Percentiles rank a stretch among this genome's conserved stretches.
Conservation (phyloP, 2,797 vertebrate species). For the Trachurus trachurus region DNA sequence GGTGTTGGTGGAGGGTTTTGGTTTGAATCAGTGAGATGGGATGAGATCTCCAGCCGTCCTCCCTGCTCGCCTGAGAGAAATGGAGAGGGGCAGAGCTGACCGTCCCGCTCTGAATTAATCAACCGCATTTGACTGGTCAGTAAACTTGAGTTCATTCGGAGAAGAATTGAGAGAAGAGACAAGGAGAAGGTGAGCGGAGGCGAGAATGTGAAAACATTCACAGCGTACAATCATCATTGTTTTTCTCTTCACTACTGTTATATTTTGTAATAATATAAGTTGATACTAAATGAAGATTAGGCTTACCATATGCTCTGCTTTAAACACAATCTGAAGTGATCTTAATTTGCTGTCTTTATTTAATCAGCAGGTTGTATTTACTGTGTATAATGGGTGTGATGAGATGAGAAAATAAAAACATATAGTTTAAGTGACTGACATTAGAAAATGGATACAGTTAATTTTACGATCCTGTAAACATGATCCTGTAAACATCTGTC, state of each 20-base stretch:
- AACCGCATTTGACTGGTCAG: constrained; percentile 68
- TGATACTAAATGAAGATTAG: neutral
- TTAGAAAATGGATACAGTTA: neutral
- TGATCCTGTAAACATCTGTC: neutral
- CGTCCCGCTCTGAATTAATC: constrained; percentile 75
- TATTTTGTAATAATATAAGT: neutral
- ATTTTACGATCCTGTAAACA: too few species aligned
- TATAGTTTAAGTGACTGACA: neutral
- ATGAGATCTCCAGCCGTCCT: constrained; percentile 66
- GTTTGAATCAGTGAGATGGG: constrained; percentile 75
- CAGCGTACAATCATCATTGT: neutral
- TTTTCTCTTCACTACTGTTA: neutral
- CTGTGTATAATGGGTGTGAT: neutral
- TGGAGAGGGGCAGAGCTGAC: constrained; percentile 58
- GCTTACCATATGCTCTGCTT: neutral
- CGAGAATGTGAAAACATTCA: neutral
- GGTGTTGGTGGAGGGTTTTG: constrained; percentile 40
- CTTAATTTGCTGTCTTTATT: neutral
- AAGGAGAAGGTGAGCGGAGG: neutral
- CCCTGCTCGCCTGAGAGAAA: constrained; percentile 66
- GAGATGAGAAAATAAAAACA: neutral
- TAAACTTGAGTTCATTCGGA: constrained; percentile 66
- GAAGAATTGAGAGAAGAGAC: constrained; percentile 18
- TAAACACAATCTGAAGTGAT: neutral
- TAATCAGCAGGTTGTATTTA: neutral